A percentile compares a stretch with the other conserved stretches of the same genome.
phyloP scores from a whole-genome alignment of 2,888 invertebrate genomes.

The Synergus japonicus region DNA sequence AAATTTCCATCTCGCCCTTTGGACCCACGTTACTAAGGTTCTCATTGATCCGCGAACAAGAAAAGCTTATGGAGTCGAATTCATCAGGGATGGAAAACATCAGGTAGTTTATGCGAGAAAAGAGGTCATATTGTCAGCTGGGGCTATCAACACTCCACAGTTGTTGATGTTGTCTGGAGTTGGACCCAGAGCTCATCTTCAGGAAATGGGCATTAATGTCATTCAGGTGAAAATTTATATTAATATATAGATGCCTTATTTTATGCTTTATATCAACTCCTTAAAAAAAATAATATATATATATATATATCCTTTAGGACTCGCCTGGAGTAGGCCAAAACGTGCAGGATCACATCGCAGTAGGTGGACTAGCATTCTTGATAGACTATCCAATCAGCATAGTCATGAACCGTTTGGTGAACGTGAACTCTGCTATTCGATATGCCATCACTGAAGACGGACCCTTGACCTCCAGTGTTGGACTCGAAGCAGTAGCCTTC shows the following conservation, averaged over 20 bases:
- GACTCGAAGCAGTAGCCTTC: constrained; percentile 92
- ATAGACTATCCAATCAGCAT: constrained; percentile 90
- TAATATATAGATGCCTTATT: not conserved
- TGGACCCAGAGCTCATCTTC: constrained; percentile 87
- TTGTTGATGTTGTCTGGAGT: constrained; percentile 95
- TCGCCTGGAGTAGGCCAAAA: constrained; percentile 92
- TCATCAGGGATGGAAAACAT: constrained; percentile 83
- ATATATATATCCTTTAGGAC: constrained; percentile 73
- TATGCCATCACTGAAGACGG: constrained; percentile 93
- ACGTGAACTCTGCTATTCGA: constrained; percentile 88
- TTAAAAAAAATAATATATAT: too few relatives aligned
- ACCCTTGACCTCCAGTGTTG: constrained; percentile 91
- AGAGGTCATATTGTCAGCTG: constrained; percentile 92
- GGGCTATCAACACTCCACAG: constrained; percentile 95
- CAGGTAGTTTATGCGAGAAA: constrained; percentile 84
- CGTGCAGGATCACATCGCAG: constrained; percentile 93
- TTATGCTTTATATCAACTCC: too few relatives aligned
- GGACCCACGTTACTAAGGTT: constrained; percentile 88
- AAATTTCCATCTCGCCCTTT: constrained; percentile 90
- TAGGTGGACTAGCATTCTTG: constrained; percentile 89
- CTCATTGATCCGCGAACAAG: constrained; percentile 85
- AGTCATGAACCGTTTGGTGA: constrained; percentile 89
- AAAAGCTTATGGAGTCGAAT: constrained; percentile 89
- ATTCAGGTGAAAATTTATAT: constrained; percentile 76
- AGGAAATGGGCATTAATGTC: constrained; percentile 85